Percentiles rank a stretch among this genome's conserved stretches.
Evolutionary conservation across 2,888 invertebrate species (phyloP).

Genomic region (Brachylomia viminalis): DNA sequence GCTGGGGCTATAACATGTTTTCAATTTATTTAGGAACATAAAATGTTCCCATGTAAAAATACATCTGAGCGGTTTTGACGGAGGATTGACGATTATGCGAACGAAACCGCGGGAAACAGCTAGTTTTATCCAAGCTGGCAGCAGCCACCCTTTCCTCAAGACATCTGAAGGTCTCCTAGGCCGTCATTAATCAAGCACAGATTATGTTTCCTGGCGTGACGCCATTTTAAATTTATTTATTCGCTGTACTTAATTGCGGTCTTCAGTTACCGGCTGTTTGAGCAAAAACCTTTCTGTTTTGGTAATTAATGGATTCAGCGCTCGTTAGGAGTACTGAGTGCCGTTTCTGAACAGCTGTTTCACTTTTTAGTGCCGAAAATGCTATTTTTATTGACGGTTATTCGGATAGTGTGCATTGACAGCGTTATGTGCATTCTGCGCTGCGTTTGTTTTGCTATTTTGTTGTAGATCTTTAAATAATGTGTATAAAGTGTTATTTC

Average conservation of each 20-base stretch:
- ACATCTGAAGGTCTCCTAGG: conserved; percentile 58
- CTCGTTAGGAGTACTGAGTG: conserved; percentile 64
- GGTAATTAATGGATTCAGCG: conserved; percentile 73
- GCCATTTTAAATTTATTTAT: conserved; percentile 76
- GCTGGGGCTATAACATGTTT: background rate
- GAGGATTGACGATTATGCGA: background rate
- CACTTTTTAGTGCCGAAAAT: conserved; percentile 56
- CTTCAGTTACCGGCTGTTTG: conserved; percentile 71
- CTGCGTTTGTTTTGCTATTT: background rate
- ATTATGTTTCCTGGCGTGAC: conserved; percentile 75
- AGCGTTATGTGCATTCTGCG: conserved; percentile 24
- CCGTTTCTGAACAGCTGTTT: conserved; percentile 61
- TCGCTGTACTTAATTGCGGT: conserved; percentile 75
- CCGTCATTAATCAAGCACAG: conserved; percentile 76
- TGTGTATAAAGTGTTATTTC: background rate
- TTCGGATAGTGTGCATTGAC: conserved; percentile 27
- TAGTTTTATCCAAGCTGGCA: conserved; percentile 15
- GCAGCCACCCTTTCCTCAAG: conserved; percentile 63
- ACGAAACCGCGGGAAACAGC: background rate
- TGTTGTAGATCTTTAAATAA: background rate
- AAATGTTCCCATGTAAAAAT: background rate
- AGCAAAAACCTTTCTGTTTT: conserved; percentile 72
- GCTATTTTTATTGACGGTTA: conserved; percentile 55
- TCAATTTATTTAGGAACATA: background rate
- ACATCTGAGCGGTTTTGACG: background rate